These are phyloP conservation scores for Subacronicta megacephala DNA, from an alignment of 2,888 invertebrate genomes.

Conservation along the genomic window DNA sequence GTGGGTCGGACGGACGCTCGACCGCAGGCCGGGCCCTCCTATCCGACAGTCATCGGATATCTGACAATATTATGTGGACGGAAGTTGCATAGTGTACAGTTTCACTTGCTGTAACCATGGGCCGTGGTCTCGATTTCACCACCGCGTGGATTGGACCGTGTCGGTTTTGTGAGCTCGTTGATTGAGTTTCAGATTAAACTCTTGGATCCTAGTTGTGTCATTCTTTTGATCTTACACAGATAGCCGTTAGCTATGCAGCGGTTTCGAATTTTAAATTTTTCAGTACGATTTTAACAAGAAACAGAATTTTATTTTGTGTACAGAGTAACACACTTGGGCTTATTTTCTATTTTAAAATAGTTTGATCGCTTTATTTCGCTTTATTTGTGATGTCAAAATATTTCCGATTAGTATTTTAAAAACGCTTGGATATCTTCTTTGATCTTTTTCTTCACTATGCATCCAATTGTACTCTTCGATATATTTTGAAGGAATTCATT, in stretches of 20 bases:
- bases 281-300: conserved; percentile 16
- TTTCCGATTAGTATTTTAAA: too few species aligned
- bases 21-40: conserved; percentile 69
- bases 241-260: conserved; percentile 22
- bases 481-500: conserved; percentile 13
- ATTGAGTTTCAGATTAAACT: conserved; percentile 83
- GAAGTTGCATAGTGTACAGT: conserved; percentile 86
- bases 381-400: too few species aligned
- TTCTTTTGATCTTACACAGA: conserved; percentile 59
- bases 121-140: conserved; percentile 81
- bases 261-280: conserved; percentile 38
- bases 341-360: neutral
- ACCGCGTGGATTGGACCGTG: conserved; percentile 72
- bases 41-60: conserved; percentile 78
- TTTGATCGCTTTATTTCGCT: neutral
- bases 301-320: conserved; percentile 1
- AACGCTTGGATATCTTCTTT: too few species aligned
- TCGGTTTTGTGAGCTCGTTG: conserved; percentile 79
- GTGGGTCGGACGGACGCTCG: conserved; percentile 68
- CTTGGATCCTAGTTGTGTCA: conserved; percentile 57
- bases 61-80: conserved; percentile 79
- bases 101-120: conserved; percentile 80
- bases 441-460: too few species aligned
- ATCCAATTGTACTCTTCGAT: conserved; percentile 7
- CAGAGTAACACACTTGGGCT: too few species aligned